Evolutionary conservation across 2,888 invertebrate species (phyloP).

Genomic region (Slavum lentiscoides): DNA sequence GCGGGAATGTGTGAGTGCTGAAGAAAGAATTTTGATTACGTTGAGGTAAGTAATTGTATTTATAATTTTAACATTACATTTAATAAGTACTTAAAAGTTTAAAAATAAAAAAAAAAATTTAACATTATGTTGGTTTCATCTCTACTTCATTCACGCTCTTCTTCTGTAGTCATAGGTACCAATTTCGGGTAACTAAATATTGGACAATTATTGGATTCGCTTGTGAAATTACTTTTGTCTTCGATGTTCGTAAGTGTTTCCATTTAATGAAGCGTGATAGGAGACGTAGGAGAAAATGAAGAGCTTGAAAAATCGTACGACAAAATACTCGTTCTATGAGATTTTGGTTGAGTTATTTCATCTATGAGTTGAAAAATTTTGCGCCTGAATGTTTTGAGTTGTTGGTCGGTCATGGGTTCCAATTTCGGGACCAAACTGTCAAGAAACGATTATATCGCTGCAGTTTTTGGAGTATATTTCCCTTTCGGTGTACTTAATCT

Average conservation of each 20-base stretch:
- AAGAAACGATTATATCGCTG: conserved; percentile 2
- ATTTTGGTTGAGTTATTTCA: not conserved
- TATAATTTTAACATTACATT: too few relatives aligned
- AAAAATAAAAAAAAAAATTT: too few relatives aligned
- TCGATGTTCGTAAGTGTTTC: conserved; percentile 14
- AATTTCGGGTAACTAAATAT: not conserved
- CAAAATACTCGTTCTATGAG: not conserved
- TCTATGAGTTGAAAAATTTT: not conserved
- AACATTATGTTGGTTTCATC: not conserved
- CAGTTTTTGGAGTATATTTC: not conserved
- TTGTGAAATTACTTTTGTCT: conserved; percentile 10
- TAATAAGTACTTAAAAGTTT: too few relatives aligned
- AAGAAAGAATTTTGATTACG: too few relatives aligned
- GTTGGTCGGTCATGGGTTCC: conserved; percentile 7
- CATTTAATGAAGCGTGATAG: conserved; percentile 5
- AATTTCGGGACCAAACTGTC: not conserved
- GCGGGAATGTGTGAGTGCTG: not conserved
- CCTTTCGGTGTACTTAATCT: not conserved
- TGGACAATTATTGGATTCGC: not conserved
- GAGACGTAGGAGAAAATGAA: not conserved
- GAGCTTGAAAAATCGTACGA: too few relatives aligned
- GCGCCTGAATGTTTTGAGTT: conserved; percentile 15
- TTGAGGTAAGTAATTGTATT: too few relatives aligned
- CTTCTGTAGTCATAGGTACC: conserved; percentile 8
- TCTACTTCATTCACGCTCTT: not conserved